These are phyloP conservation scores for Phrynocephalus versicolor DNA, from an alignment of 2,113 vertebrate species.

Conservation along the genomic window DNA sequence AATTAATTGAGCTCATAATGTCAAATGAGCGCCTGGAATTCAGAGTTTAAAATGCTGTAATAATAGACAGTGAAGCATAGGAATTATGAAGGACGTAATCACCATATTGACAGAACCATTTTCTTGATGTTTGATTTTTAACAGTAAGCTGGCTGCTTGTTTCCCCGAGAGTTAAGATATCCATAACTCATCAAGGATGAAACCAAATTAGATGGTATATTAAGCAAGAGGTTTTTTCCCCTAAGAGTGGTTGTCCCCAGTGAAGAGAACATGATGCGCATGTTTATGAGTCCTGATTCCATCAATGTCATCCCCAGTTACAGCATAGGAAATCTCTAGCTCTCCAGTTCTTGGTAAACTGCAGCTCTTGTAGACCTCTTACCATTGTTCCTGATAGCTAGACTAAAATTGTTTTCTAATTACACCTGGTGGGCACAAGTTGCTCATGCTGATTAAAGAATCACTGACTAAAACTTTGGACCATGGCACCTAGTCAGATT, in stretches of 20 bases:
- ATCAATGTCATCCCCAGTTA: not conserved
- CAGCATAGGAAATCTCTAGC: not conserved
- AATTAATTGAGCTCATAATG: conserved; percentile 56
- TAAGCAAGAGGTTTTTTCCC: not conserved
- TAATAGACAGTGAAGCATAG: conserved; percentile 14
- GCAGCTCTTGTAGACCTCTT: too few species aligned
- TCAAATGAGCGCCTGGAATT: conserved; percentile 45
- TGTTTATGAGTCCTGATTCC: not conserved
- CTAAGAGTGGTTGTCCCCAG: not conserved
- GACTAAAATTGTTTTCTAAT: too few species aligned
- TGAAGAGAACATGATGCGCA: not conserved
- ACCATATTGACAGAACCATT: conserved; percentile 23
- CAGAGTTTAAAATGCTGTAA: conserved; percentile 39
- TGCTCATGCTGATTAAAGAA: not conserved
- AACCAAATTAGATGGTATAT: conserved; percentile 4
- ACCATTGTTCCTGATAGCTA: not conserved
- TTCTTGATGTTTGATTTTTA: conserved; percentile 29
- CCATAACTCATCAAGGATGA: conserved; percentile 26
- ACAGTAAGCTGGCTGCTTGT: not conserved
- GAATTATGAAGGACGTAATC: conserved; percentile 27
- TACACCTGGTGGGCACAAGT: not conserved
- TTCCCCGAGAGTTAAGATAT: not conserved
- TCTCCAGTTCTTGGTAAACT: not conserved
- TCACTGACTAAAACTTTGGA: not conserved
- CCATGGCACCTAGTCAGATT: not conserved